These are phyloP conservation scores for Drosophila bunnanda DNA, from an alignment of 2,888 invertebrate genomes.

Conservation along the genomic window DNA sequence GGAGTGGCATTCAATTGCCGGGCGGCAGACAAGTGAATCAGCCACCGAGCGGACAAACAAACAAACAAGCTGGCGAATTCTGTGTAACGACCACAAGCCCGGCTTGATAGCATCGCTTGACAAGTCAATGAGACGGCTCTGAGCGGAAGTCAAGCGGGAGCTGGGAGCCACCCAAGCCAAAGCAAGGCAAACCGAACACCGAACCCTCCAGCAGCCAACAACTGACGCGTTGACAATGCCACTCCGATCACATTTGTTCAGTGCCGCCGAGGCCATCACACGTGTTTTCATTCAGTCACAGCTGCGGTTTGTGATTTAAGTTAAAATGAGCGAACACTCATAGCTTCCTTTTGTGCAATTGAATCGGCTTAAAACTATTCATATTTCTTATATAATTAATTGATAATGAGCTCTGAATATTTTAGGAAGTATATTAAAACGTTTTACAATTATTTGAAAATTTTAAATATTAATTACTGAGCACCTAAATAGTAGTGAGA, in stretches of 20 bases:
- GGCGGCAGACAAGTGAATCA: conserved; percentile 42
- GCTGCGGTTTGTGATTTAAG: neutral
- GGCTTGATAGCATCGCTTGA: conserved; percentile 64
- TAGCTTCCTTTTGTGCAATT: neutral
- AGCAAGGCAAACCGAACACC: conserved; percentile 22
- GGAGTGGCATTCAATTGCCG: conserved; percentile 45
- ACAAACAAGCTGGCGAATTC: conserved; percentile 38
- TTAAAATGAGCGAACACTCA: neutral
- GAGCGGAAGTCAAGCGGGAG: conserved; percentile 34
- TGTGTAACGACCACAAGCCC: conserved; percentile 45
- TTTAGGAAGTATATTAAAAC: neutral
- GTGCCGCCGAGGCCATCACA: conserved; percentile 18
- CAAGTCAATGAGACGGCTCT: conserved; percentile 65
- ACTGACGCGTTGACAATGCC: conserved; percentile 18
- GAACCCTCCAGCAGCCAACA: conserved; percentile 23
- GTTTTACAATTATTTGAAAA: too few relatives aligned
- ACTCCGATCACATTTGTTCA: conserved; percentile 30
- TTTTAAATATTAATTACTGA: too few relatives aligned
- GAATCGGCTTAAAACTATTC: neutral
- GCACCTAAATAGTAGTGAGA: too few relatives aligned
- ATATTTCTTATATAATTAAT: neutral
- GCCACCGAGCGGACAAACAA: conserved; percentile 41
- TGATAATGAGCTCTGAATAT: neutral
- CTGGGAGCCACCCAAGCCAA: conserved; percentile 2
- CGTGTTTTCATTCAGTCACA: conserved; percentile 18